Evolutionary conservation across 2,797 vertebrate species (phyloP).

Genomic region (Typhlichthys subterraneus): DNA sequence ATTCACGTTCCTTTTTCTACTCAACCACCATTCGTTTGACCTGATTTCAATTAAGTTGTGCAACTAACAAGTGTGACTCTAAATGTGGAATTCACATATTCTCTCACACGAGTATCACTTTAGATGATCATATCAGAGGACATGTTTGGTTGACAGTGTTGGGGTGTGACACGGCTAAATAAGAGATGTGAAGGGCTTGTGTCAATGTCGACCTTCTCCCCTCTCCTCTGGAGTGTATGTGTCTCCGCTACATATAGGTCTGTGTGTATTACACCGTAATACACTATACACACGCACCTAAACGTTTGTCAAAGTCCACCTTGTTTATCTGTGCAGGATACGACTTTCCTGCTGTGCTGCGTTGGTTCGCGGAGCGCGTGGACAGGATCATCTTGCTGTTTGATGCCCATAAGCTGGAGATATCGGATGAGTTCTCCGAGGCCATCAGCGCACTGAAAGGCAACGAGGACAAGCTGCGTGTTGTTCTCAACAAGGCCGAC

Average conservation of each 20-base stretch:
- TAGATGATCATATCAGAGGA: too few relatives aligned
- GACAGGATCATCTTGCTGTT: conserved; percentile 94
- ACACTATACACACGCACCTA: neutral
- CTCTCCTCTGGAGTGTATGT: conserved; percentile 35
- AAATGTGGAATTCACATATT: neutral
- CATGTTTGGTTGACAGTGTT: too few relatives aligned
- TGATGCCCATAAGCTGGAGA: conserved; percentile 95
- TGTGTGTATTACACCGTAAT: neutral
- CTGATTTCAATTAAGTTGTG: conserved; percentile 30
- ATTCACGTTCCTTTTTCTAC: conserved; percentile 25
- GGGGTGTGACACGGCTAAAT: conserved; percentile 8
- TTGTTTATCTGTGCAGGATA: conserved; percentile 78
- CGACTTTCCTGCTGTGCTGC: conserved; percentile 90
- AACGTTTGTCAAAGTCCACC: neutral
- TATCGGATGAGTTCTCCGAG: conserved; percentile 93
- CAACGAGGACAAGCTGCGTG: conserved; percentile 94
- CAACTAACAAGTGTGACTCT: conserved; percentile 37
- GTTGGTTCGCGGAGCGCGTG: conserved; percentile 92
- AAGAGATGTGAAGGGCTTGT: conserved; percentile 36
- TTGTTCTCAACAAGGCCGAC: conserved; percentile 96
- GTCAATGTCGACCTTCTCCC: conserved; percentile 49
- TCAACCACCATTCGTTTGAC: conserved; percentile 43
- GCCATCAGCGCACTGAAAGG: conserved; percentile 89
- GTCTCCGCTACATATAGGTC: neutral
- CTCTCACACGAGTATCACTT: too few relatives aligned